Base-by-base conservation (phyloP, 2,797 vertebrate species). In the Merluccius polli region DNA sequence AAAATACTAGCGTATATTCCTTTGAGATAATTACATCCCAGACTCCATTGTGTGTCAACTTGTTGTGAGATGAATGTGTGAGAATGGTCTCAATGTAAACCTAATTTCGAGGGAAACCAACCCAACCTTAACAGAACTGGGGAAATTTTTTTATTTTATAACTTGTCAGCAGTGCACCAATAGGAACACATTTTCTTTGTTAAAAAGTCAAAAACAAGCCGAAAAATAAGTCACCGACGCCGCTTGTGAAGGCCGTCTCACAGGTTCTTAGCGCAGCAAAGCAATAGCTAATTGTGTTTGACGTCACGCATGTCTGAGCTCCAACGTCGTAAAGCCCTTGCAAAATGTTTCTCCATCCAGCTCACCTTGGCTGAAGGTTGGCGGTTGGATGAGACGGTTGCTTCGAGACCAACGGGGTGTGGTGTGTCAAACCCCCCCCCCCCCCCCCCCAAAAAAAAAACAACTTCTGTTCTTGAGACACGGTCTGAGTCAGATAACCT, bases 401-500 rank as follows among this genome's bases (percentile, higher is more conserved):
- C 59, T 12, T 4, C 59, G 2, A 27, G n/a, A 27, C 59, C 24
- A 12, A 16, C 24, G 1, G 24, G 59, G 59, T 65, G 59, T 65
- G 59, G 59, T 24, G 21, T 10, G 52, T 27, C n/a, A 65, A 24
- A 63, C 59, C 6, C 4, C 4, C 36, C 36, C 4, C 36, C 4
- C 4, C 36, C 5, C 4, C 33, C 33, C 70, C 70, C 16, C 36
- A 24, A 78, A 89, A 74, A 84, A 72, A 89, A 90, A 88, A 77
- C 79, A 80, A 84, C 87, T 82, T 73, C 79, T 69, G 35, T 77
- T 80, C 82, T 79, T 90, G 88, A 92, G 82, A 90, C 92, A 92
- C 73, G 67, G 52, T 7, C n/a, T 90, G 90, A 92, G 87, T 92
- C 90, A 92, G 87, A 78, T 85, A 86, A 91, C 86, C 82, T 81